Evolutionary conservation across 1,140 invertebrate species (phyloP), one percentile per base, ranked within the genome.

Genomic region (Drosophila punjabiensis): DNA sequence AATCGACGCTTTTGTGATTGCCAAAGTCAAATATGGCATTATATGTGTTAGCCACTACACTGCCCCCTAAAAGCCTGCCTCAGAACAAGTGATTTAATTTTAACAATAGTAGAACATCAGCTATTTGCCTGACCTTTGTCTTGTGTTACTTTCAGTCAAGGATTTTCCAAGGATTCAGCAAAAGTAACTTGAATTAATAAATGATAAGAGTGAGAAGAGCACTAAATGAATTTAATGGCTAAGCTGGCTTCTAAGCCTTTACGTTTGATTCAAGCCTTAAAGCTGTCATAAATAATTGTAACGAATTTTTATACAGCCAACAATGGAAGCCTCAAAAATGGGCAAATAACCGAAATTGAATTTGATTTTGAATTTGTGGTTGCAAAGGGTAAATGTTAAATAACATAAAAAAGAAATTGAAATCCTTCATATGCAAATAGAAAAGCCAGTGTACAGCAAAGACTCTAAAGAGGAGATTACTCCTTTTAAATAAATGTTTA

Each of bases 21-120:
- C 70, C 81, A 81, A 81, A 84, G 84, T 84, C 85, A 84, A 84
- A 81, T 75, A 78, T 80, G 62, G 69, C 67, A 89, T 84, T 84
- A 84, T 64, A 75, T 62, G 47, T 68, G 56, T 56, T 43, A 4
- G 32, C 32, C 60, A 50, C 41, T 45, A 86, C 61, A 78, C 58
- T 74, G 50, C 9, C 18, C n/a, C 37, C 20, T 2, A 35, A 65
- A 86, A 69, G 74, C 71, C 48, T 32, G 20, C 35, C 35, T 16
- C 79, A 45, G 65, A n/a, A n/a, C 11, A 18, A 37, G 37, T 39
- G 37, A 68, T 70, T 68, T 55, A 20, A 68, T 69, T 69, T 69
- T n/a, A 62, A 59, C 24, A 81, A 58, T 48, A 37, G 30, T 18
- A 16, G 14, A 24, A 18, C 28, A 28, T 24, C 13, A 39, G 39